Percentiles rank a stretch among this genome's conserved stretches.
Evolutionary conservation across 2,113 vertebrate genomes (phyloP).

Genomic region (Pyxicephalus adspersus): DNA sequence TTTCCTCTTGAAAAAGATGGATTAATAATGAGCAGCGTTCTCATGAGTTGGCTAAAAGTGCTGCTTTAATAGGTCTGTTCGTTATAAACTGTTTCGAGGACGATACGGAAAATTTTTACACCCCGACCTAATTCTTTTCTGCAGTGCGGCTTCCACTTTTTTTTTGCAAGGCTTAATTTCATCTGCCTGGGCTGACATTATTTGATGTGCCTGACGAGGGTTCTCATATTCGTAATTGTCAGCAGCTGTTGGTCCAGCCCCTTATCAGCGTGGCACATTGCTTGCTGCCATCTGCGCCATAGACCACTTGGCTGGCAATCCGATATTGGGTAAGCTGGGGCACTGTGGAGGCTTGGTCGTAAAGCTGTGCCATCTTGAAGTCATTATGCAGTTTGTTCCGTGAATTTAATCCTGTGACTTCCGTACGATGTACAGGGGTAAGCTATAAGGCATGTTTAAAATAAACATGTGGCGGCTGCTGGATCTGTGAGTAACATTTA

Average conservation of each 20-base stretch:
- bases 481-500: conserved; percentile 29
- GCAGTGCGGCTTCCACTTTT: not conserved
- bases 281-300: conserved; percentile 38
- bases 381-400: conserved; percentile 41
- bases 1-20: conserved; percentile 27
- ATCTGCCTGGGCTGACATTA: conserved; percentile 24
- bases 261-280: conserved; percentile 20
- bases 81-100: conserved; percentile 17
- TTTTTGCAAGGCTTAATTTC: conserved; percentile 15
- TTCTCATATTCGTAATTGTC: conserved; percentile 48
- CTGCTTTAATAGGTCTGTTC: conserved; percentile 29
- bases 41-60: conserved; percentile 19
- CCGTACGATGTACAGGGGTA: not conserved
- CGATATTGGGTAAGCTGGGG: not conserved
- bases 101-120: conserved; percentile 31
- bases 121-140: conserved; percentile 9
- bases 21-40: conserved; percentile 34
- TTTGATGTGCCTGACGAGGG: conserved; percentile 45
- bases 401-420: conserved; percentile 24
- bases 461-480: not conserved
- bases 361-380: conserved; percentile 47
- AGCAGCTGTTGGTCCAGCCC: conserved; percentile 52
- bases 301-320: conserved; percentile 35
- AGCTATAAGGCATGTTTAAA: conserved; percentile 25
- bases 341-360: conserved; percentile 10